These are phyloP conservation scores for Oscarella lobularis DNA, from an alignment of 37 sponge, comb jelly and placozoan species.

Conservation along the genomic window DNA sequence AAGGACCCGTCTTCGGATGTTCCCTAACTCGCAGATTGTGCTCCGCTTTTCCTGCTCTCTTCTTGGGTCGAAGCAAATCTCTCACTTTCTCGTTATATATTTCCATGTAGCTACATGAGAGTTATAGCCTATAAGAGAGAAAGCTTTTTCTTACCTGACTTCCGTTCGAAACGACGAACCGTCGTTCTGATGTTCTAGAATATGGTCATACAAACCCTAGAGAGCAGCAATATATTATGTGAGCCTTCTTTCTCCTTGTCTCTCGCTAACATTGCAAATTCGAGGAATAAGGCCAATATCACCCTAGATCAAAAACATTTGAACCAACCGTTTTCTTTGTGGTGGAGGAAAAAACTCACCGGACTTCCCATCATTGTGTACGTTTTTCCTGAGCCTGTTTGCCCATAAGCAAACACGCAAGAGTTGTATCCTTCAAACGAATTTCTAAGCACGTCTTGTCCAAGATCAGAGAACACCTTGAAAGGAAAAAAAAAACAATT, in stretches of 20 bases:
- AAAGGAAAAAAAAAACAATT: background rate
- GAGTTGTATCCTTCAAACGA: constrained; percentile 76
- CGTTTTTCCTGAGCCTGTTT: constrained; percentile 84
- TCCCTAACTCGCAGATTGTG: constrained; percentile 64
- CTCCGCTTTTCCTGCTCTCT: background rate
- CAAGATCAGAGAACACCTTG: constrained; percentile 60
- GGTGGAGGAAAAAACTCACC: constrained; percentile 10
- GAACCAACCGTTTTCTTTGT: background rate
- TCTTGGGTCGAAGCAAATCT: constrained; percentile 29
- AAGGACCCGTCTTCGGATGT: constrained; percentile 78
- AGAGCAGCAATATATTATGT: constrained; percentile 2
- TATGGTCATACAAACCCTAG: background rate
- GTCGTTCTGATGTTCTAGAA: constrained; percentile 1
- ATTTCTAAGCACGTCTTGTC: constrained; percentile 40
- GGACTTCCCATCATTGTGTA: constrained; percentile 82
- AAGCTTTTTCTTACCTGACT: constrained; percentile 44
- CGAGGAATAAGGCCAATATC: constrained; percentile 55
- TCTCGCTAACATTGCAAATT: constrained; percentile 52
- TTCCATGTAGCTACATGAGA: constrained; percentile 56
- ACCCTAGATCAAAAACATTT: constrained; percentile 9
- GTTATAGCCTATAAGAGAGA: background rate
- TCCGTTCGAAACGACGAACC: constrained; percentile 54
- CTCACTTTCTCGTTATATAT: constrained; percentile 84
- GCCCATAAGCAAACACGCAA: constrained; percentile 86
- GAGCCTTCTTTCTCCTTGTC: constrained; percentile 14